Evolutionary conservation across 64 coral and sea anemone genomes (phyloP).

Genomic region (Montipora foliosa): DNA sequence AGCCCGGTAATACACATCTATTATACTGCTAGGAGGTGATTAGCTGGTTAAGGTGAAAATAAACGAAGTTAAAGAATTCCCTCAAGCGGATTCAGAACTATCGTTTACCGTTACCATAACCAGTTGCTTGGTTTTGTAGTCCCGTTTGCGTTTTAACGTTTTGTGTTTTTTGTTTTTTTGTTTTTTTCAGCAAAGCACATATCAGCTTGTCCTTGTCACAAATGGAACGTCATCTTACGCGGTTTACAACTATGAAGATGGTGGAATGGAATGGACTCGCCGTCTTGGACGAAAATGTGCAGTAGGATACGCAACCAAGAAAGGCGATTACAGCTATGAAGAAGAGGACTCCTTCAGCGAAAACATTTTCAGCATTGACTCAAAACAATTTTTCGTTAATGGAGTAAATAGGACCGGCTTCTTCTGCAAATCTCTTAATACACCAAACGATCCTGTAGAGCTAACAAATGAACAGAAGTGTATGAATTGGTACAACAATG

Average conservation of each 20-base stretch:
- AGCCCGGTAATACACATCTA: no score
- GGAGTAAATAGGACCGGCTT: not conserved
- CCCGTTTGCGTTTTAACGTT: not conserved
- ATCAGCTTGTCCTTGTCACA: constrained; percentile 33
- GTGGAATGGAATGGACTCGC: constrained; percentile 51
- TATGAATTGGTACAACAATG: constrained; percentile 50
- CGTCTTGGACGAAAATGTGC: constrained; percentile 14
- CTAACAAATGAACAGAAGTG: constrained; percentile 52
- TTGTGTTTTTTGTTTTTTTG: not conserved
- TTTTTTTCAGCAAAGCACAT: constrained; percentile 46
- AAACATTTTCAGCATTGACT: constrained; percentile 58
- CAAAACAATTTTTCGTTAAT: constrained; percentile 2
- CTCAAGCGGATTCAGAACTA: no score
- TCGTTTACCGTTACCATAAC: no score
- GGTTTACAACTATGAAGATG: constrained; percentile 45
- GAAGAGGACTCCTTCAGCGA: constrained; percentile 32
- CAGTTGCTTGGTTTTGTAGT: not conserved
- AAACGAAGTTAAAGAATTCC: no score
- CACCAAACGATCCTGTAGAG: not conserved
- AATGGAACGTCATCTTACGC: constrained; percentile 21
- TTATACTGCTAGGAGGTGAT: no score
- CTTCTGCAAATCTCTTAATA: constrained; percentile 35
- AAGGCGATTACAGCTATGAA: not conserved
- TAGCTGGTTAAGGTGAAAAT: no score
- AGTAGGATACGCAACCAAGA: constrained; percentile 48